phyloP scores from a whole-genome alignment of 2,113 vertebrate genomes.

The Epinephelus cyanopodus region DNA sequence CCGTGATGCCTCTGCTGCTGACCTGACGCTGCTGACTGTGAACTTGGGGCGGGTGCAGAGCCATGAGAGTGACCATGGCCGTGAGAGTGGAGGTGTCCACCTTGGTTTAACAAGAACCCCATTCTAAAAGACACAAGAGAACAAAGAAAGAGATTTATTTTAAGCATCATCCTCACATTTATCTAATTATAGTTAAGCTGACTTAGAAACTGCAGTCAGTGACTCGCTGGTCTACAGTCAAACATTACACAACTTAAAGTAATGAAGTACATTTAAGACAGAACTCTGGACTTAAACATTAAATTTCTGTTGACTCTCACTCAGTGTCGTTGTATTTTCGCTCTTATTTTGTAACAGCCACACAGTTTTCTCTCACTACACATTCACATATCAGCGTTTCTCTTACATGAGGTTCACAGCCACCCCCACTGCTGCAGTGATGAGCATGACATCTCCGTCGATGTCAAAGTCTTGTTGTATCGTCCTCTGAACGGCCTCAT shows the following conservation, averaged over 20 bases:
- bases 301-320: constrained; percentile 3
- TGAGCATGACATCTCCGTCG: constrained; percentile 97
- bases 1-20: constrained; percentile 75
- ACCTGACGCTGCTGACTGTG: constrained; percentile 45
- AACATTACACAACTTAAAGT: not conserved
- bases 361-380: not conserved
- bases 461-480: constrained; percentile 94
- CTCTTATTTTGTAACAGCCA: not conserved
- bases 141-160: not conserved
- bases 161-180: not conserved
- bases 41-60: constrained; percentile 67
- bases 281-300: constrained; percentile 33
- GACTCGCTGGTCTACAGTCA: constrained; percentile 21
- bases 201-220: not conserved
- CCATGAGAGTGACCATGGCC: constrained; percentile 82
- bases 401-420: constrained; percentile 97
- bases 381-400: not conserved
- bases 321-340: not conserved
- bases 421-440: constrained; percentile 96
- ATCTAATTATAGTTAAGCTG: not conserved
- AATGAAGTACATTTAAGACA: not conserved
- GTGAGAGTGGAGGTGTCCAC: constrained; percentile 91
- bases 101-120: constrained; percentile 96
- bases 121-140: constrained; percentile 85
- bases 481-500: constrained; percentile 96